A percentile compares a stretch with the other conserved stretches of the same genome.
These are phyloP conservation scores for Sebastes oblongus DNA, from an alignment of 2,797 vertebrate genomes.

Conservation along the genomic window DNA sequence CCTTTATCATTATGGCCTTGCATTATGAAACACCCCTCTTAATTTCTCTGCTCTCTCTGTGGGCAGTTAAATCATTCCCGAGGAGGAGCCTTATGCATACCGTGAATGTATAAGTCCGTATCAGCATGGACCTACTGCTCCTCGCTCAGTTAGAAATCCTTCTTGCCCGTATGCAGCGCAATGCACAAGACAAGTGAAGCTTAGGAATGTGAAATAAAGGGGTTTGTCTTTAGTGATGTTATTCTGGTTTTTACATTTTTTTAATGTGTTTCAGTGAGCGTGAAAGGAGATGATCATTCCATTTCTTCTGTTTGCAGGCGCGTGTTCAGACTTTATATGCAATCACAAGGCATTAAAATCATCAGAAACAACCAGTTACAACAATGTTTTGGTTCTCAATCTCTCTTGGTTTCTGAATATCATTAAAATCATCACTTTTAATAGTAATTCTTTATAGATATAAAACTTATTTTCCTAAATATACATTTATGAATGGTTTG, in stretches of 20 bases:
- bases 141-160: slow-evolving; percentile 5
- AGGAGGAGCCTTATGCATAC: slow-evolving; percentile 62
- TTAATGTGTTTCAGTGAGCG: neutral
- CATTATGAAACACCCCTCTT: slow-evolving; percentile 62
- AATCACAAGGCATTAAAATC: slow-evolving; percentile 30
- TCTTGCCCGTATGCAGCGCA: slow-evolving; percentile 41
- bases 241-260: neutral
- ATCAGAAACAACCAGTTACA: neutral
- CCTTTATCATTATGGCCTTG: slow-evolving; percentile 68
- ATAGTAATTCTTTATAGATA: neutral
- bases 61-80: slow-evolving; percentile 64
- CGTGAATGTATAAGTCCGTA: slow-evolving; percentile 72
- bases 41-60: slow-evolving; percentile 55
- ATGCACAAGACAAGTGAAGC: slow-evolving; percentile 54
- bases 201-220: slow-evolving; percentile 63
- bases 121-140: slow-evolving; percentile 60
- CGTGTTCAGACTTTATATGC: slow-evolving; percentile 32
- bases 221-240: neutral
- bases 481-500: slow-evolving; percentile 18
- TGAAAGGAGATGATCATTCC: slow-evolving; percentile 42
- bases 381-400: neutral
- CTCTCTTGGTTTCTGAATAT: slow-evolving; percentile 7
- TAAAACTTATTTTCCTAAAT: neutral
- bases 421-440: neutral
- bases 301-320: slow-evolving; percentile 9